Conservation (phyloP, 2,888 invertebrate genomes). For the Salticus scenicus region DNA sequence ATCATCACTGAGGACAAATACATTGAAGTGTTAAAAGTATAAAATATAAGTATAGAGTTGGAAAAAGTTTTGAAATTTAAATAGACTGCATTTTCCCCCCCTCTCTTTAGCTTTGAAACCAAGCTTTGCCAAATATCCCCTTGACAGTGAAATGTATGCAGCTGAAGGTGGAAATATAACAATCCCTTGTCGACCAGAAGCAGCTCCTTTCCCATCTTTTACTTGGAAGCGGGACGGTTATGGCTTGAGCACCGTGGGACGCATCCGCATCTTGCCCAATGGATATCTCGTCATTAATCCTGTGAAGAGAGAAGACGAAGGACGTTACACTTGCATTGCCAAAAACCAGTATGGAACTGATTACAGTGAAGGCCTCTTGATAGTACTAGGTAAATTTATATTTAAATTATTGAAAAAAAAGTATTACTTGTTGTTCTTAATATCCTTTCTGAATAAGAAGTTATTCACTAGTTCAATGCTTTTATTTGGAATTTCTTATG, state of each 20-base stretch:
- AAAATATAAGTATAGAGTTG: too few relatives aligned
- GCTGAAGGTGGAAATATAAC: slow-evolving; percentile 94
- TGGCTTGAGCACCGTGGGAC: slow-evolving; percentile 80
- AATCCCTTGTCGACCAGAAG: slow-evolving; percentile 93
- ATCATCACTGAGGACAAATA: too few relatives aligned
- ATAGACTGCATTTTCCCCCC: too few relatives aligned
- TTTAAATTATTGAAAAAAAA: too few relatives aligned
- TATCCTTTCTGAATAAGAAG: too few relatives aligned
- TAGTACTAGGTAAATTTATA: slow-evolving; percentile 84
- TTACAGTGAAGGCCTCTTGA: slow-evolving; percentile 87
- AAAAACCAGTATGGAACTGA: slow-evolving; percentile 90
- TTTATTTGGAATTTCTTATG: too few relatives aligned
- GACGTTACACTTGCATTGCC: slow-evolving; percentile 89
- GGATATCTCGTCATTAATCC: slow-evolving; percentile 91
- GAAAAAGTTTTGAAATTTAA: too few relatives aligned
- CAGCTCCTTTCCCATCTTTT: slow-evolving; percentile 91
- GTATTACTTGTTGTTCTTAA: too few relatives aligned
- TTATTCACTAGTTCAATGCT: too few relatives aligned
- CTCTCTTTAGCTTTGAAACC: slow-evolving; percentile 80
- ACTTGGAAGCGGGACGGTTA: slow-evolving; percentile 89
- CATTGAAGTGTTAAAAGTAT: too few relatives aligned
- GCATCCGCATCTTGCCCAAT: slow-evolving; percentile 86
- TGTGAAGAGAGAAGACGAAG: slow-evolving; percentile 90
- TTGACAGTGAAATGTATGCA: slow-evolving; percentile 92
- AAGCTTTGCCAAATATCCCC: slow-evolving; percentile 90